Percentiles rank a stretch among this genome's conserved stretches.
phyloP scores from a whole-genome alignment of 2,113 vertebrate genomes.

The Gila orcuttii region DNA sequence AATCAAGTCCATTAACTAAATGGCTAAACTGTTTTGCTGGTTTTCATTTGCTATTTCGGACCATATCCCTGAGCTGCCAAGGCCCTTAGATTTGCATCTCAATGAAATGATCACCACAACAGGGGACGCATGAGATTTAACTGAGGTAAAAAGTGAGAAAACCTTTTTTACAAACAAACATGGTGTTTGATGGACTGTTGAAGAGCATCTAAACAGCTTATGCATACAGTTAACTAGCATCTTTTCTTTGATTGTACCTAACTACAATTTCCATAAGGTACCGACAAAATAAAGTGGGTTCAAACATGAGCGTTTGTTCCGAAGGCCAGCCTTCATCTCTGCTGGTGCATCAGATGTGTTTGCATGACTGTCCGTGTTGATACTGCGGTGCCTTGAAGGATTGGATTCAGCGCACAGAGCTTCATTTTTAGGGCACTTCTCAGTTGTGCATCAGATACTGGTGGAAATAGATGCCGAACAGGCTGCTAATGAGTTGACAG shows the following conservation, averaged over 20 bases:
- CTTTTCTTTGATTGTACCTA: slow-evolving; percentile 13
- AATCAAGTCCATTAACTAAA: neutral
- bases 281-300: neutral
- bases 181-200: neutral
- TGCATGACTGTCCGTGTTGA: slow-evolving; percentile 14
- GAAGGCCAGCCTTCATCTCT: slow-evolving; percentile 5
- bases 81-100: slow-evolving; percentile 62
- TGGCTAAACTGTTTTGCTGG: neutral
- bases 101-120: slow-evolving; percentile 14
- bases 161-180: neutral
- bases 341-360: neutral
- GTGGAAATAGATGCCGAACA: slow-evolving; percentile 96
- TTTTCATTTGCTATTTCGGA: slow-evolving; percentile 33
- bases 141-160: neutral
- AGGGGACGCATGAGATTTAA: neutral
- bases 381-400: neutral
- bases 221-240: neutral
- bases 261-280: neutral
- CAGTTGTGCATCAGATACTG: slow-evolving; percentile 87
- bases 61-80: slow-evolving; percentile 68
- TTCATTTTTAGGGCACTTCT: slow-evolving; percentile 34
- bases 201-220: neutral
- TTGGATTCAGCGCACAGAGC: neutral
- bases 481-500: slow-evolving; percentile 90
- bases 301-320: neutral